Conservation (phyloP, 1,140 invertebrate genomes). For the Steinernema khuongi region DNA sequence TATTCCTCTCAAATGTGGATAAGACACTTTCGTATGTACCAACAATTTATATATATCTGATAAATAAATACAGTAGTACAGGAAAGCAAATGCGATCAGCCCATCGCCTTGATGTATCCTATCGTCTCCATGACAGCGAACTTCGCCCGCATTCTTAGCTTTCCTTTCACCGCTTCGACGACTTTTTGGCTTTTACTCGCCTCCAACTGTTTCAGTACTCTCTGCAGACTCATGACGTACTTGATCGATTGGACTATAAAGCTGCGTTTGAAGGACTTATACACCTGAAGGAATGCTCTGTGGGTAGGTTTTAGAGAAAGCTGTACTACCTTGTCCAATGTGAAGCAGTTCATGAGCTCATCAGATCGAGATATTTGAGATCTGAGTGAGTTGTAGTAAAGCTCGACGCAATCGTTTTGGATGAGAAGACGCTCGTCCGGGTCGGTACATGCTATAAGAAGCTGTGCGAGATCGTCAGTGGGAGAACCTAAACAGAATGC, state of each 20-base stretch:
- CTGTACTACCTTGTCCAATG: background rate
- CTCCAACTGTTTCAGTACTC: background rate
- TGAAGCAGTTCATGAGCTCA: background rate
- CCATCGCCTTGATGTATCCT: background rate
- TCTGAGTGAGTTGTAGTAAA: background rate
- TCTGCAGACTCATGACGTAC: background rate
- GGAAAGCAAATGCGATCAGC: too few relatives aligned
- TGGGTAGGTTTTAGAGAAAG: background rate
- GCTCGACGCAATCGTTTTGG: background rate
- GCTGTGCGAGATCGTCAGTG: constrained; percentile 8
- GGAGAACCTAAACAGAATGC: constrained; percentile 21
- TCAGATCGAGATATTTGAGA: background rate
- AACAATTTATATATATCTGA: too few relatives aligned
- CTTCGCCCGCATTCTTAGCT: background rate
- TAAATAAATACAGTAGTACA: too few relatives aligned
- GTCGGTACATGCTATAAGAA: background rate
- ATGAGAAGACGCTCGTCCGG: background rate
- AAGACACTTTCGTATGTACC: too few relatives aligned
- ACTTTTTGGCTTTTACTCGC: background rate
- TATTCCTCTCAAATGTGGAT: too few relatives aligned
- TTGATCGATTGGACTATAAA: background rate
- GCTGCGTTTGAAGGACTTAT: background rate
- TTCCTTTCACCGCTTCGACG: background rate
- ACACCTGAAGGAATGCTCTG: background rate
- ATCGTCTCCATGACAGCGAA: background rate